Conservation (phyloP, 2,113 vertebrate species). For the Gambusia affinis region DNA sequence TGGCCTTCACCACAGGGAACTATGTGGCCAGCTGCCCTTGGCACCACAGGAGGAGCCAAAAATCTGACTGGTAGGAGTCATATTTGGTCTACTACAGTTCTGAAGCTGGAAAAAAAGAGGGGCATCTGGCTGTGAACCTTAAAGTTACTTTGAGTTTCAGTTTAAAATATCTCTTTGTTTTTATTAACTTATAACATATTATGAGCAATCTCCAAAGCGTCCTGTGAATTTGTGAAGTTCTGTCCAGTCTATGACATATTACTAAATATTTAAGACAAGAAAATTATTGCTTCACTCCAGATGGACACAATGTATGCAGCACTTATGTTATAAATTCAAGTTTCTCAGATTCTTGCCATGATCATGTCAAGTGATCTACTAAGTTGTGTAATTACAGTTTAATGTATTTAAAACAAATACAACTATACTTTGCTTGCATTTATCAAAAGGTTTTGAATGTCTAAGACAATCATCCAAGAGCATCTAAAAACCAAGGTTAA, state of each 20-base stretch:
- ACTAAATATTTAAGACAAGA: background rate
- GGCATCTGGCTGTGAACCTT: constrained; percentile 19
- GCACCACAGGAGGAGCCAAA: constrained; percentile 50
- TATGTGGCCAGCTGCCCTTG: constrained; percentile 60
- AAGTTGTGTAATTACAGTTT: too few species aligned
- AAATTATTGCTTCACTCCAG: background rate
- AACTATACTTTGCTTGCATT: too few species aligned
- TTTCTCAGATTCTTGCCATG: too few species aligned
- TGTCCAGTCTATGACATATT: background rate
- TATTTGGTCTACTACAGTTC: constrained; percentile 21
- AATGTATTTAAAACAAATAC: too few species aligned
- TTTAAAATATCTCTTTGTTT: background rate
- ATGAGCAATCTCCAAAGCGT: background rate
- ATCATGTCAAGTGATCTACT: too few species aligned
- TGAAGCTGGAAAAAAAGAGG: constrained; percentile 19
- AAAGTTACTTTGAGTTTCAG: constrained; percentile 4
- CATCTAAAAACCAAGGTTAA: too few species aligned
- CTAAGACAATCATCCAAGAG: too few species aligned
- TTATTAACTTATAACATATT: background rate
- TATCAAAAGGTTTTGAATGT: too few species aligned
- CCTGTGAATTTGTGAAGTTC: background rate
- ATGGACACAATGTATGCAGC: too few species aligned
- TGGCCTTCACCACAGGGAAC: constrained; percentile 65
- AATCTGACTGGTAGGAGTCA: constrained; percentile 59
- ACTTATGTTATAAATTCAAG: too few species aligned